A percentile compares a stretch with the other conserved stretches of the same genome.
Evolutionary conservation across 2,797 vertebrate species (phyloP).

Genomic region (Thaleichthys pacificus): DNA sequence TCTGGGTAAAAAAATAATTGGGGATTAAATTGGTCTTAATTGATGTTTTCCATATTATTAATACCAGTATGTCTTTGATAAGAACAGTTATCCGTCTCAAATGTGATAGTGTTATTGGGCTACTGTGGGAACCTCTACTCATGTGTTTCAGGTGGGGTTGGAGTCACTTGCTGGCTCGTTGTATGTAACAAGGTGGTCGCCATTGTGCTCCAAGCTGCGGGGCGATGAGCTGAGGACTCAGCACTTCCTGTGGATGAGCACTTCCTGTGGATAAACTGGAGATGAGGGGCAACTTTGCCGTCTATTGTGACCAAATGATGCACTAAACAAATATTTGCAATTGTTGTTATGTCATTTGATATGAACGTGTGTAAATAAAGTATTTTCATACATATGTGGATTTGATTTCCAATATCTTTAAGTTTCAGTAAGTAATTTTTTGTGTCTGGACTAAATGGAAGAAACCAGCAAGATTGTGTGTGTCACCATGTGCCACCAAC

Average conservation of each 20-base stretch:
- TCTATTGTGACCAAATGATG: conserved; percentile 4
- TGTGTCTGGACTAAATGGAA: not conserved
- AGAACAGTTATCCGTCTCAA: too few relatives aligned
- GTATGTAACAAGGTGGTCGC: conserved; percentile 86
- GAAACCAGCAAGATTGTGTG: not conserved
- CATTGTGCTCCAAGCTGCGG: conserved; percentile 77
- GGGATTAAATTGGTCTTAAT: not conserved
- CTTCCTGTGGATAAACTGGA: not conserved
- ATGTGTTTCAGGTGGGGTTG: conserved; percentile 76
- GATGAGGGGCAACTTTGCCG: not conserved
- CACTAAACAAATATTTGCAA: not conserved
- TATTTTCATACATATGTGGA: not conserved
- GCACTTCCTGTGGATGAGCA: not conserved
- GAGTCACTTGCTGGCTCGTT: conserved; percentile 83
- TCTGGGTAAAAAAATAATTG: not conserved
- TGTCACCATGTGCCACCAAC: not conserved
- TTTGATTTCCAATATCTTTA: not conserved
- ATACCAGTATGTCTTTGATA: too few relatives aligned
- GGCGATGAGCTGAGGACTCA: conserved; percentile 57
- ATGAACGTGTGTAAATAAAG: not conserved
- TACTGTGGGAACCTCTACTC: not conserved
- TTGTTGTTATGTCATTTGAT: not conserved
- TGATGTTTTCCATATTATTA: not conserved
- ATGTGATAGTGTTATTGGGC: too few relatives aligned
- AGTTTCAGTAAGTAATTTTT: not conserved